Percentiles rank a stretch among this genome's conserved stretches.
These are phyloP conservation scores for Centruroides sculpturatus DNA, from an alignment of 1,140 invertebrate species.

Conservation along the genomic window DNA sequence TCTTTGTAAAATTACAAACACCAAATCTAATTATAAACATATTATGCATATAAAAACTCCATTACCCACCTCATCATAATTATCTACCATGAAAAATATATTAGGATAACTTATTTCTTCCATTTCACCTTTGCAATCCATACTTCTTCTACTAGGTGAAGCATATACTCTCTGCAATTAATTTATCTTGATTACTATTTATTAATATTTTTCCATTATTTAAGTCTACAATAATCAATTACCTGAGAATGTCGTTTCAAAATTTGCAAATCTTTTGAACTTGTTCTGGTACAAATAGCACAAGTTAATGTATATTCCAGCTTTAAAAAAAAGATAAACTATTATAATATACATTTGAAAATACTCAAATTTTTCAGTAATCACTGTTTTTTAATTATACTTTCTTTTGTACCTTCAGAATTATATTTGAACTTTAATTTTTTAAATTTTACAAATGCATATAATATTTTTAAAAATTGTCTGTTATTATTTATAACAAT, in stretches of 20 bases:
- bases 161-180: constrained; percentile 68
- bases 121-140: constrained; percentile 95
- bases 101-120: constrained; percentile 98
- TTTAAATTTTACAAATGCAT: no score
- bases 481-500: no score
- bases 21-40: not conserved
- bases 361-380: no score
- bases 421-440: no score
- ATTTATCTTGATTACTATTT: not conserved
- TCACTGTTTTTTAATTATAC: no score
- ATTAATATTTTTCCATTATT: no score
- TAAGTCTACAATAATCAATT: constrained; percentile 6
- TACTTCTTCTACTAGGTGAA: constrained; percentile 82
- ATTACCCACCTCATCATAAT: constrained; percentile 81
- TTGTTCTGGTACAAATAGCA: constrained; percentile 93
- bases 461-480: no score
- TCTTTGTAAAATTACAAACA: no score
- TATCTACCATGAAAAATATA: constrained; percentile 98
- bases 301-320: constrained; percentile 94
- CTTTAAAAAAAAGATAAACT: constrained; percentile 23
- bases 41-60: not conserved
- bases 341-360: no score
- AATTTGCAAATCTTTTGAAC: constrained; percentile 89
- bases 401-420: no score
- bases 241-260: constrained; percentile 82